phyloP scores from a whole-genome alignment of 2,113 vertebrate genomes.

The Leucosticte australis region DNA sequence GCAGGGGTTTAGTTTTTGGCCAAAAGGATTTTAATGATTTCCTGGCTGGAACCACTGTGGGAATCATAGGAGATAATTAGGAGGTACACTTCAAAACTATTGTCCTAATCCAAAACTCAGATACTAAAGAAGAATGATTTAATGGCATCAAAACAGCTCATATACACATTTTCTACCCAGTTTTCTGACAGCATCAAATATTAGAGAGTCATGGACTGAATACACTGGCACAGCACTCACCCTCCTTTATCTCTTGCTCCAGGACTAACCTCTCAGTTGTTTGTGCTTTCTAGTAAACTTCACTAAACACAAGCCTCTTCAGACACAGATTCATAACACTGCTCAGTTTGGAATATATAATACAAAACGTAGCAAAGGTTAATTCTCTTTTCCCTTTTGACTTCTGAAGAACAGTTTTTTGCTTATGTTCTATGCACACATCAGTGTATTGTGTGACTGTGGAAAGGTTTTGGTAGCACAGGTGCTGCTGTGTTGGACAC shows the following conservation, averaged over 20 bases:
- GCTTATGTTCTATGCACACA: neutral
- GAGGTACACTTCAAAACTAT: neutral
- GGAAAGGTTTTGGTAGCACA: neutral
- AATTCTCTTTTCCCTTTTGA: neutral
- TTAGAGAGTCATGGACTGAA: neutral
- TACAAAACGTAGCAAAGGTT: neutral
- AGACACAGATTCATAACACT: neutral
- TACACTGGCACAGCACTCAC: rapidly evolving
- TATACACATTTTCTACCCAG: neutral
- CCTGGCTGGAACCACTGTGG: neutral
- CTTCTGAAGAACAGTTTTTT: neutral
- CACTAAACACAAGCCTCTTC: neutral
- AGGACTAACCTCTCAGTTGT: neutral
- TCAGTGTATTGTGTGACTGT: rapidly evolving
- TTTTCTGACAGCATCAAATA: neutral
- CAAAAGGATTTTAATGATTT: neutral
- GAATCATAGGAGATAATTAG: neutral
- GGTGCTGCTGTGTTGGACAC: neutral
- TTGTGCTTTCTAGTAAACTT: neutral
- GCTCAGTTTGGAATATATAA: neutral
- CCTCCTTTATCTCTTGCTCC: neutral
- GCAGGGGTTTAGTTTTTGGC: neutral
- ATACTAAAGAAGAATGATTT: neutral
- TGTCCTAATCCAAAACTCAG: neutral
- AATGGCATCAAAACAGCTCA: neutral